Evolutionary conservation across 2,797 vertebrate genomes (phyloP), one percentile per base, ranked within the genome.

Genomic region (Uromys caudimaculatus): DNA sequence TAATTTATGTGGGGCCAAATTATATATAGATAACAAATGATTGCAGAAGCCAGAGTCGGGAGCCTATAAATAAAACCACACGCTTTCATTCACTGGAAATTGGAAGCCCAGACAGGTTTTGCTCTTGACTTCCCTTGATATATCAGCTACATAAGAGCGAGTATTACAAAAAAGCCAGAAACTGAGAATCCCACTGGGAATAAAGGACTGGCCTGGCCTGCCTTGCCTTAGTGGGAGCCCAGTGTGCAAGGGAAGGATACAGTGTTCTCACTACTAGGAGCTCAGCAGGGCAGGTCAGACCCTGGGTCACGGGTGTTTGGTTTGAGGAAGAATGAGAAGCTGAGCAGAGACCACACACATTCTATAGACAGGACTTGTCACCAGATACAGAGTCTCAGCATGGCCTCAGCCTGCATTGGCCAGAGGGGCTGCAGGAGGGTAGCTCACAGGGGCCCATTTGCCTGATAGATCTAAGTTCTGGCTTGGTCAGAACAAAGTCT

Each of bases 11-110:
- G 62, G 93, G 97, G 97, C 78, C 97, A 98, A 97, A 97, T 50
- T 44, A 93, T 32, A 79, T 88, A 47, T 35, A 91, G 93, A 89
- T 54, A 76, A 93, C 91, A 93, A 97, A 96, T 60, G 10, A 89
- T 19, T 73, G 91, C 95, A 92, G 95, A 95, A 97, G 96, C 95
- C 95, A 58, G 94, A 91, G 54, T 94, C 50, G 47, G 94, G 73
- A 95, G 96, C 95, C 91, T 89, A 98, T 98, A 98, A 98, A 98
- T 98, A 98, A 98, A 98, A 95, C 92, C 35, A 91, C 86, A 50
- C 38, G 17, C 90, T 90, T 93, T 96, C 94, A 94, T 52, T 95
- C 92, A 90, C 50, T 0, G 58, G 79, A 67, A n/a, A 50, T 14
- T 16, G 29, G 93, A 97, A 87, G 96, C 93, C 82, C 84, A 91